Evolutionary conservation across 2,888 invertebrate species (phyloP), one percentile per base, ranked within the genome.

Genomic region (Meiosimyza decipiens): DNA sequence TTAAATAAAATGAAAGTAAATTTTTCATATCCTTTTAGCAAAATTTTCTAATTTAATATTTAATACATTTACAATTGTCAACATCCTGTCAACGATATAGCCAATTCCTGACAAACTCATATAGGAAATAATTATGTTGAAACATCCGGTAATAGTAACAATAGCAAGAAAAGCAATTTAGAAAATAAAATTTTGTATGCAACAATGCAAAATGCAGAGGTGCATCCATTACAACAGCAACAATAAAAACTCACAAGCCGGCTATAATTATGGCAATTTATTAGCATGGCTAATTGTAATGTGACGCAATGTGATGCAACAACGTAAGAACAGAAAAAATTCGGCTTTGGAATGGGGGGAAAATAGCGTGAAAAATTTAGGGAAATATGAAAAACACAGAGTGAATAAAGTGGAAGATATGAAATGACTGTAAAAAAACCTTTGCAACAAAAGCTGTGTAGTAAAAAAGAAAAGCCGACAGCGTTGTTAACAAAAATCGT

Each of bases 51-150:
- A 15, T 49, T 63, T 63, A 18, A 12, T 3, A 47, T 47, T 47
- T 16, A 40, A 62, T 62, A 49, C 18, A n/a, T 22, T 18, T 33
- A 12, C 18, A 40, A 49, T 7, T 63, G 18, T 16, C 18, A 7
- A 49, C 16, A 63, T 66, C 65, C 51, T 52, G 52, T 54, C 6
- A 40, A 15, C 16, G 12, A 18, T 47, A 16, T 52, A 9, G 6
- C 18, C 51, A 40, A 40, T 16, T 22, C 28, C 28, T 9, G 13
- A 64, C 6, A 13, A 50, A 51, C 3, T 9, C 22, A 18, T 16
- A 51, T 51, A 50, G 69, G 69, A 69, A 69, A 69, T 69, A 50
- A 69, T 69, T 62, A 69, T 51, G 18, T 40, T 60, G 40, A 40
- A 60, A 60, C 28, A 60, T 69, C 69, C 69, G 69, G 15, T 69